phyloP scores from a whole-genome alignment of 2,888 invertebrate genomes.

The Gortyna flavago region DNA sequence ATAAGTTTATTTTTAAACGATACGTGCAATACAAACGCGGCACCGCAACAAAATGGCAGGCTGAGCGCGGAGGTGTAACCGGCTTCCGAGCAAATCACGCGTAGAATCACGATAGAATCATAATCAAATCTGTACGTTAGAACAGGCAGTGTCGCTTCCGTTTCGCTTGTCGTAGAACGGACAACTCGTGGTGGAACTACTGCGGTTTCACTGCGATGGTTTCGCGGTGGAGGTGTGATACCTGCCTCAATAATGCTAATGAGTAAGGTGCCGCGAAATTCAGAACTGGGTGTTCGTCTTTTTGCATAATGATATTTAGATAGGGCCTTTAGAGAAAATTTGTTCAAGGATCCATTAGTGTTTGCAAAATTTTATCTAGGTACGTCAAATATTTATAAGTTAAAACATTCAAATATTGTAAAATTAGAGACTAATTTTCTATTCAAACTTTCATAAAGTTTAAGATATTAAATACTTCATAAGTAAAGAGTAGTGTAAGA shows the following conservation, averaged over 20 bases:
- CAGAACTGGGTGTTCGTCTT: too few relatives aligned
- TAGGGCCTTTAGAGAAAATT: neutral
- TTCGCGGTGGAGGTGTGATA: neutral
- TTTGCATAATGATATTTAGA: slow-evolving; percentile 3
- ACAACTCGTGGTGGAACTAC: too few relatives aligned
- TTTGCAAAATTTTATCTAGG: neutral
- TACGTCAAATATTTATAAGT: slow-evolving; percentile 17
- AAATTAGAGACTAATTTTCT: neutral
- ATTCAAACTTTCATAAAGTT: neutral
- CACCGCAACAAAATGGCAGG: too few relatives aligned
- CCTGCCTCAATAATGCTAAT: too few relatives aligned
- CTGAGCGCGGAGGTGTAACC: too few relatives aligned
- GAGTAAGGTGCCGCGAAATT: neutral
- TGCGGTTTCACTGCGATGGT: too few relatives aligned
- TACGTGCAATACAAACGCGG: too few relatives aligned
- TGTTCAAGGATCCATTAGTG: neutral
- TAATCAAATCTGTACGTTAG: too few relatives aligned
- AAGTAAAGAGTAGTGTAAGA: neutral
- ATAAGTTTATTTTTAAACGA: too few relatives aligned
- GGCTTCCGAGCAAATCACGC: neutral
- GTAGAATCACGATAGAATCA: too few relatives aligned
- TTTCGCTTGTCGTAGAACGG: too few relatives aligned
- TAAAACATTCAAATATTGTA: neutral
- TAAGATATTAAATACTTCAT: neutral
- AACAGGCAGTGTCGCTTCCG: too few relatives aligned